A percentile compares a stretch with the other conserved stretches of the same genome.
phyloP scores from a whole-genome alignment of 2,797 vertebrate genomes.

The Fringilla coelebs region DNA sequence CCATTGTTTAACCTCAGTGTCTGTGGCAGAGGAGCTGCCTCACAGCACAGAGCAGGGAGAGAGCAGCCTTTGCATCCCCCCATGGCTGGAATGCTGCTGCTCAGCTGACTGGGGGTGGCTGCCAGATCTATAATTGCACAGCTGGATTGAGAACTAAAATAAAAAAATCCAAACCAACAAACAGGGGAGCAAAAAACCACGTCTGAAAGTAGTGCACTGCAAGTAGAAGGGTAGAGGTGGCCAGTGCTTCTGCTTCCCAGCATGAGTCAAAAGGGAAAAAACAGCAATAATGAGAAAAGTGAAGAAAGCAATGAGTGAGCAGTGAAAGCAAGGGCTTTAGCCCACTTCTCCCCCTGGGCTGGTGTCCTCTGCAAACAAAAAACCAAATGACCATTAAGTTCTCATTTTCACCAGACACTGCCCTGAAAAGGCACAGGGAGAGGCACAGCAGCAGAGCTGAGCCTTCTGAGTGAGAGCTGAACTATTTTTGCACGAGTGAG shows the following conservation, averaged over 20 bases:
- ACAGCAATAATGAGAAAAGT: not conserved
- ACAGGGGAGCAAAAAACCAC: not conserved
- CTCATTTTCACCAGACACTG: not conserved
- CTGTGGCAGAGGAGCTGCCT: not conserved
- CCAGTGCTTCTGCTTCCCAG: not conserved
- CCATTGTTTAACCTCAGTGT: not conserved
- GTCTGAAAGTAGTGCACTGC: not conserved
- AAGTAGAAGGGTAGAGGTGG: not conserved
- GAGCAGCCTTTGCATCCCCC: not conserved
- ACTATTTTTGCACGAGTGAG: not conserved
- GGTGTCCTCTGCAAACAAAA: not conserved
- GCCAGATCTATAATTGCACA: not conserved
- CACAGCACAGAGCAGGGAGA: not conserved
- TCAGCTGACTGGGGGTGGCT: constrained; percentile 42
- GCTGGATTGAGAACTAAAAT: not conserved
- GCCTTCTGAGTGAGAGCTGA: not conserved
- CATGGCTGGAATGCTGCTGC: not conserved
- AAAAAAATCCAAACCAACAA: not conserved
- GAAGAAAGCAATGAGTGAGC: not conserved
- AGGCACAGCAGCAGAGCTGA: not conserved
- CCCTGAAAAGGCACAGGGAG: not conserved
- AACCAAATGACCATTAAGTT: not conserved
- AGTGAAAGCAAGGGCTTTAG: not conserved
- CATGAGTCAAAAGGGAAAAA: not conserved
- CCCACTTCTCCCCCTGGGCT: not conserved